These are phyloP conservation scores for Chelon auratus DNA, from an alignment of 2,797 vertebrate genomes.

Conservation along the genomic window DNA sequence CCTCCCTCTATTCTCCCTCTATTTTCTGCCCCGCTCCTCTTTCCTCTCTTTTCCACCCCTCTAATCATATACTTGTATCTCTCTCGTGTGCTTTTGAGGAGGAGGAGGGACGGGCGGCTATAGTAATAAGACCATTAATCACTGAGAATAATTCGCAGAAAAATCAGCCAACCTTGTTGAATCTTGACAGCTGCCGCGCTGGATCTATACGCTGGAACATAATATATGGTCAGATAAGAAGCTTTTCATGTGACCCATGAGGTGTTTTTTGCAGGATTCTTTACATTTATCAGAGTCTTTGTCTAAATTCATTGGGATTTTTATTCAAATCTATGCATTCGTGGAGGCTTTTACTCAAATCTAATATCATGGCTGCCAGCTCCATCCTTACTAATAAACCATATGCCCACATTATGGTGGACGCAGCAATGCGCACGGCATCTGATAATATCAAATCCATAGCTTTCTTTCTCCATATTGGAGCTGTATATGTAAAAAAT, in stretches of 20 bases:
- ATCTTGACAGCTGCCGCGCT: conserved; percentile 73
- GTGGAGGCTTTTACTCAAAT: conserved; percentile 16
- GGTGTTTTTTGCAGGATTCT: conserved; percentile 36
- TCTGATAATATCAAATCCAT: conserved; percentile 39
- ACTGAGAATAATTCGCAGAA: conserved; percentile 72
- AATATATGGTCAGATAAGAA: conserved; percentile 69
- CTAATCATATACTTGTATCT: conserved; percentile 71
- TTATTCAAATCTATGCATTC: conserved; percentile 27
- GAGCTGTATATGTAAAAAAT: not conserved
- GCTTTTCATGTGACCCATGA: conserved; percentile 59
- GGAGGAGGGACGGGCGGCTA: conserved; percentile 53
- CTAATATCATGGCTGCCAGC: conserved; percentile 13
- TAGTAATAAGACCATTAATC: conserved; percentile 80
- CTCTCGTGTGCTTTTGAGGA: conserved; percentile 68
- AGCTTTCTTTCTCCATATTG: conserved; percentile 29
- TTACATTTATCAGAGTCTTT: conserved; percentile 42
- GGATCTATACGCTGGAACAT: conserved; percentile 61
- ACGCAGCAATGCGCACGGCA: conserved; percentile 41
- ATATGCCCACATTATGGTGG: conserved; percentile 40
- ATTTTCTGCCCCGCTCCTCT: conserved; percentile 52
- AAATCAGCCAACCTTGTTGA: conserved; percentile 76
- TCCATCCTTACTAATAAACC: conserved; percentile 38
- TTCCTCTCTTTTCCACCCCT: conserved; percentile 56
- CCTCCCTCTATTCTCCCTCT: conserved; percentile 43
- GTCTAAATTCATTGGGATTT: conserved; percentile 22